phyloP scores from a whole-genome alignment of 2,797 vertebrate species.

The Tympanoctomys barrerae region DNA sequence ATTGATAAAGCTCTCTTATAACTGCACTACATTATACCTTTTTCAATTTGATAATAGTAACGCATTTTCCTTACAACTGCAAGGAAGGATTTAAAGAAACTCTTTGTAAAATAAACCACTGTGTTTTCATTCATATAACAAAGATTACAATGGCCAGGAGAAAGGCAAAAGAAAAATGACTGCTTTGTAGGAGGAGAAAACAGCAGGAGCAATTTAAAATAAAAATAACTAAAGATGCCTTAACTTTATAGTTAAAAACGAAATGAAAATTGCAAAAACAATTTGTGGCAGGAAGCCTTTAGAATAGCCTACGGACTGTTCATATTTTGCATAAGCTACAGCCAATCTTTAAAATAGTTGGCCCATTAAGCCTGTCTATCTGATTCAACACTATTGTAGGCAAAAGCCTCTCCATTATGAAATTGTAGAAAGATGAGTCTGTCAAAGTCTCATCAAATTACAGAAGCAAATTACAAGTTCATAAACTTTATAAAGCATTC shows the following conservation, averaged over 20 bases:
- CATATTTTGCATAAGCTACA: conserved; percentile 78
- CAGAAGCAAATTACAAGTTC: conserved; percentile 78
- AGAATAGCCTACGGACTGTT: conserved; percentile 74
- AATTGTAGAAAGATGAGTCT: conserved; percentile 73
- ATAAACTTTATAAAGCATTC: conserved; percentile 76
- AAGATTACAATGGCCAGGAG: conserved; percentile 77
- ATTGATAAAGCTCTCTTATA: conserved; percentile 72
- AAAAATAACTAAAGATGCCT: conserved; percentile 81
- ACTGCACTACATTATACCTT: conserved; percentile 71
- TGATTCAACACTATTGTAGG: conserved; percentile 68
- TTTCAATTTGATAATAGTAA: conserved; percentile 80
- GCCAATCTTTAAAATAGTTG: conserved; percentile 80
- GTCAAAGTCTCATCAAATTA: conserved; percentile 76
- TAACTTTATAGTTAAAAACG: conserved; percentile 82
- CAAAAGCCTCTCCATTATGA: conserved; percentile 73
- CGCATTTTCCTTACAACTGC: conserved; percentile 72
- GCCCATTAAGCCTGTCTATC: conserved; percentile 76
- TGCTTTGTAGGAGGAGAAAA: conserved; percentile 69
- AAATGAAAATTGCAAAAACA: conserved; percentile 84
- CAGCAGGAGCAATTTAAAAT: conserved; percentile 83
- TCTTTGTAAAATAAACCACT: conserved; percentile 72
- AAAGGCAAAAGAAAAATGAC: conserved; percentile 79
- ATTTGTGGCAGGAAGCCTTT: conserved; percentile 81
- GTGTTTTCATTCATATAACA: conserved; percentile 82
- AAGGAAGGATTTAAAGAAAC: conserved; percentile 67